A percentile compares a stretch with the other conserved stretches of the same genome.
These are phyloP conservation scores for Prosopocoilus inquinatus DNA, from an alignment of 2,888 invertebrate genomes.

Conservation along the genomic window DNA sequence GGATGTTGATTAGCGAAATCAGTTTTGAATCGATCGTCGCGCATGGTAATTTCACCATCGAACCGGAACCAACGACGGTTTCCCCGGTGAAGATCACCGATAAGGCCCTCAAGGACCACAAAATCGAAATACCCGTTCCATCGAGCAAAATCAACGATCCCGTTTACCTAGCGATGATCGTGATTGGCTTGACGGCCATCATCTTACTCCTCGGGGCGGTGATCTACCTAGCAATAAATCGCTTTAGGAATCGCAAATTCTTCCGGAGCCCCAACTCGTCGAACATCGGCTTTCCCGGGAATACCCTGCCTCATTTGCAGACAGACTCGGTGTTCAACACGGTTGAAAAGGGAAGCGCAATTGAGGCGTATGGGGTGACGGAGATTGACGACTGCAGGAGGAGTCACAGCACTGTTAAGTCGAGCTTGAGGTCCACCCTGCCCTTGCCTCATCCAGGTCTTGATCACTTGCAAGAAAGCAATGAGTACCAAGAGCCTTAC, in stretches of 20 bases:
- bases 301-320: slow-evolving; percentile 49
- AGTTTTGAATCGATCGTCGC: slow-evolving; percentile 79
- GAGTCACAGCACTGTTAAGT: slow-evolving; percentile 54
- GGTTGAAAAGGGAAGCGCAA: slow-evolving; percentile 50
- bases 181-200: slow-evolving; percentile 73
- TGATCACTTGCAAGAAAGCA: slow-evolving; percentile 61
- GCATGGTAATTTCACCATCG: slow-evolving; percentile 72
- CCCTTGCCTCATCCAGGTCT: slow-evolving; percentile 57
- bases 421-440: slow-evolving; percentile 54
- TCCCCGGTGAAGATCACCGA: slow-evolving; percentile 54
- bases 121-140: slow-evolving; percentile 63
- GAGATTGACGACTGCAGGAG: slow-evolving; percentile 60
- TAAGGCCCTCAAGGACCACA: slow-evolving; percentile 47
- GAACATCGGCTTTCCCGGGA: slow-evolving; percentile 53
- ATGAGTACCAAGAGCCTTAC: slow-evolving; percentile 78
- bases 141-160: slow-evolving; percentile 64
- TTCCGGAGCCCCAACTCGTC: slow-evolving; percentile 69
- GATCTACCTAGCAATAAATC: slow-evolving; percentile 69
- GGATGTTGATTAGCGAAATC: slow-evolving; percentile 90
- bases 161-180: slow-evolving; percentile 72
- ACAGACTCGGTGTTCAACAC: slow-evolving; percentile 54
- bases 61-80: slow-evolving; percentile 58
- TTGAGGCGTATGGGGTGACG: slow-evolving; percentile 59
- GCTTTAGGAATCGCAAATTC: slow-evolving; percentile 70
- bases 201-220: slow-evolving; percentile 70